phyloP scores from a whole-genome alignment of 92 coral and sea anemone genomes.

The Umimayanthus kanabou region DNA sequence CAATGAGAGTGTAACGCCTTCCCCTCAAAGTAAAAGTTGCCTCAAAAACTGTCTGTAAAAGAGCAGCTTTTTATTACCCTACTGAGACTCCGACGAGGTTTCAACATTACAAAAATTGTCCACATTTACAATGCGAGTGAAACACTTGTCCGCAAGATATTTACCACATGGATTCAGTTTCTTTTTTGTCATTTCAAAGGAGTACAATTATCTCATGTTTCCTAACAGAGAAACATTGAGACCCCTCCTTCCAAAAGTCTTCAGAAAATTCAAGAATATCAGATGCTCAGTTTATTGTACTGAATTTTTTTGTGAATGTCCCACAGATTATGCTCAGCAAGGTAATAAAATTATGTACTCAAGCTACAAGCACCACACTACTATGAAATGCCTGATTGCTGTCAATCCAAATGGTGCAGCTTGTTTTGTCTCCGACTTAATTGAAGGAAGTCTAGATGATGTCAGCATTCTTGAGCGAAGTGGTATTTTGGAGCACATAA shows the following conservation, averaged over 20 bases:
- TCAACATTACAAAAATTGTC: too few relatives aligned
- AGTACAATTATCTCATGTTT: background rate
- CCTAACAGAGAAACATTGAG: background rate
- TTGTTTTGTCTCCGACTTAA: slow-evolving; percentile 7
- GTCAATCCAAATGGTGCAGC: slow-evolving; percentile 14
- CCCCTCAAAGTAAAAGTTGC: too few relatives aligned
- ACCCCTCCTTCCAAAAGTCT: background rate
- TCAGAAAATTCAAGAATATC: too few relatives aligned
- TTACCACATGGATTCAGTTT: background rate
- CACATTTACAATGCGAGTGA: too few relatives aligned
- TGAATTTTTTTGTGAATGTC: slow-evolving; percentile 17
- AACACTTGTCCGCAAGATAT: background rate
- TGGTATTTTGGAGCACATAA: too few relatives aligned
- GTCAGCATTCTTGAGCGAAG: background rate
- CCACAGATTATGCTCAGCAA: slow-evolving; percentile 23
- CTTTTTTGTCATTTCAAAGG: background rate
- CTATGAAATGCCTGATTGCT: slow-evolving; percentile 4
- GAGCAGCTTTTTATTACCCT: too few relatives aligned
- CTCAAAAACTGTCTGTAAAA: too few relatives aligned
- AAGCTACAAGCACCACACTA: background rate
- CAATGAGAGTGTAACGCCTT: too few relatives aligned
- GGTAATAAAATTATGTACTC: slow-evolving; percentile 8
- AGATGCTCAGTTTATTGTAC: slow-evolving; percentile 7
- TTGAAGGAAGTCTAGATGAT: background rate
- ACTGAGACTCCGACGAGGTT: too few relatives aligned